Evolutionary conservation across 2,113 vertebrate genomes (phyloP).

Genomic region (Azemiops feae): DNA sequence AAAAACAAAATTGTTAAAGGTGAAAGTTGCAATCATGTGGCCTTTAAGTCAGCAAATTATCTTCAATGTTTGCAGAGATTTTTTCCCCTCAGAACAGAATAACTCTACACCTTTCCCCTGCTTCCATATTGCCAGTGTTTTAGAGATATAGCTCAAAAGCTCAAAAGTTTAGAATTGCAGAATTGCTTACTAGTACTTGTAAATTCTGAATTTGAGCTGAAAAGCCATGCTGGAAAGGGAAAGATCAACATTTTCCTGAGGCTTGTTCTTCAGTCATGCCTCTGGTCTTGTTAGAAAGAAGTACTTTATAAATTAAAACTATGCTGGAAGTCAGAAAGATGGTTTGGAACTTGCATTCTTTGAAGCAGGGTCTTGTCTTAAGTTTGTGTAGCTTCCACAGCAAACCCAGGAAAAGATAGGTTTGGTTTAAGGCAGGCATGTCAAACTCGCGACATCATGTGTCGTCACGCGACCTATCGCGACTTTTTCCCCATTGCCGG

Average conservation of each 20-base stretch:
- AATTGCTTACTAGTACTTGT: not conserved
- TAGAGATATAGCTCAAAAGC: not conserved
- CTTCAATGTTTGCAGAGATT: not conserved
- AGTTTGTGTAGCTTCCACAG: not conserved
- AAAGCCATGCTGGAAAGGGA: not conserved
- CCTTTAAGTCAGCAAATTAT: not conserved
- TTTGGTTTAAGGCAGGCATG: not conserved
- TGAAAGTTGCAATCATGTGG: not conserved
- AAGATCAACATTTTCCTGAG: not conserved
- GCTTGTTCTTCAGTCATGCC: not conserved
- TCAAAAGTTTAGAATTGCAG: not conserved
- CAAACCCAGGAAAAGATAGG: not conserved
- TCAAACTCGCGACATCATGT: too few relatives aligned
- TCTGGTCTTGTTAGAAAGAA: not conserved
- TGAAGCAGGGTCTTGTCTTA: not conserved
- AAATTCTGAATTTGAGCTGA: not conserved
- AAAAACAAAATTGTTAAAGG: not conserved
- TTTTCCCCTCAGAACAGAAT: not conserved
- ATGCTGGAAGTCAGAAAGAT: not conserved
- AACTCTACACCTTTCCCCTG: not conserved
- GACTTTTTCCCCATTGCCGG: too few relatives aligned
- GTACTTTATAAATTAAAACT: not conserved
- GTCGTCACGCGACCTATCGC: too few relatives aligned
- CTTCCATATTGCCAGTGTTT: not conserved
- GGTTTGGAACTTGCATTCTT: not conserved